Percentiles rank a stretch among this genome's conserved stretches.
Conservation (phyloP, 2,888 invertebrate species). For the Erebia epiphron region DNA sequence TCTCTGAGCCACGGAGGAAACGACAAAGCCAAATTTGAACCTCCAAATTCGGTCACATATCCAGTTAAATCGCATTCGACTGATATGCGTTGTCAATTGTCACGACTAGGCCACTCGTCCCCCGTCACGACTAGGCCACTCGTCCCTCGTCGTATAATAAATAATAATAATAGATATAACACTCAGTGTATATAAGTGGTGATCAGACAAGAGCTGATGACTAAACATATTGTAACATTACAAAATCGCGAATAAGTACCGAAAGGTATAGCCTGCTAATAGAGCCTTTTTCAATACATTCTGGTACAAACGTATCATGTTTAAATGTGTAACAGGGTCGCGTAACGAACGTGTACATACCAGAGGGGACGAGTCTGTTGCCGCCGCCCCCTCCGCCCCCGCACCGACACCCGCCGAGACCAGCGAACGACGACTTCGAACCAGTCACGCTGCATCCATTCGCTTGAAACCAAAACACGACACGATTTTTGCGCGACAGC, state of each 20-base stretch:
- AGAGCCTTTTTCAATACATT: constrained; percentile 17
- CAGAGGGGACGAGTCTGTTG: constrained; percentile 87
- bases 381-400: constrained; percentile 83
- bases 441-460: constrained; percentile 81
- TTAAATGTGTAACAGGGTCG: constrained; percentile 74
- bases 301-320: not conserved
- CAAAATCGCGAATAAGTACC: not conserved
- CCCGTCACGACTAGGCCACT: too few relatives aligned
- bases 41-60: too few relatives aligned
- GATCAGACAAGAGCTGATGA: too few relatives aligned
- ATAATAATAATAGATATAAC: too few relatives aligned
- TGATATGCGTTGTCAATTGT: too few relatives aligned
- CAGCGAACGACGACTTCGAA: constrained; percentile 84
- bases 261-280: constrained; percentile 36
- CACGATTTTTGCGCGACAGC: constrained; percentile 13
- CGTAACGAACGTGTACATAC: constrained; percentile 84
- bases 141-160: too few relatives aligned
- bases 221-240: too few relatives aligned
- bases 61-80: too few relatives aligned
- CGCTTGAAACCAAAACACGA: constrained; percentile 53
- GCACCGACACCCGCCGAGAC: constrained; percentile 80
- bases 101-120: too few relatives aligned
- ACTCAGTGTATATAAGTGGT: too few relatives aligned
- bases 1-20: too few relatives aligned
- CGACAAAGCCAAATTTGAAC: too few relatives aligned